Evolutionary conservation across 2,113 vertebrate species (phyloP).

Genomic region (Actinemys pallida): DNA sequence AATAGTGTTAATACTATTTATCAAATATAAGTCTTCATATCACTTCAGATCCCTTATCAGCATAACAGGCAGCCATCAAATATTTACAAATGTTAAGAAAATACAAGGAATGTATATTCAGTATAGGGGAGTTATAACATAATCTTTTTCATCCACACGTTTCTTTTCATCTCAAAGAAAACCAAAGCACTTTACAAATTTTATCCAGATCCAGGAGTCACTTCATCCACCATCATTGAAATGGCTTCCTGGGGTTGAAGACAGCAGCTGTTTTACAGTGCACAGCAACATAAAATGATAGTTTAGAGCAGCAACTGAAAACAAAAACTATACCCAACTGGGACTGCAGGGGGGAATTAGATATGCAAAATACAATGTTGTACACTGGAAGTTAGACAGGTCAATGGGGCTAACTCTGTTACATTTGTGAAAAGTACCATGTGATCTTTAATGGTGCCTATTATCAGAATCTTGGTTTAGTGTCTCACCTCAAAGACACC

Average conservation of each 20-base stretch:
- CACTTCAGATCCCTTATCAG: background rate
- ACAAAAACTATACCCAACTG: background rate
- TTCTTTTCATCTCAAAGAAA: background rate
- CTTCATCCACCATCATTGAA: background rate
- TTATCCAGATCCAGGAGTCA: background rate
- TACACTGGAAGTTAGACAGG: background rate
- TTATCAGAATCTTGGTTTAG: background rate
- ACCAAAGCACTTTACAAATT: background rate
- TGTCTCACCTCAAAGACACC: accelerated
- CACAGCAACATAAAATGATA: background rate
- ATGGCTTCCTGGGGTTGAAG: background rate
- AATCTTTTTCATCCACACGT: background rate
- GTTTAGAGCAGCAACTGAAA: background rate
- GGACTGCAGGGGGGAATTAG: background rate
- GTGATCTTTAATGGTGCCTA: background rate
- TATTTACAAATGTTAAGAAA: background rate
- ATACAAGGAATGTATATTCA: background rate
- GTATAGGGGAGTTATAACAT: background rate
- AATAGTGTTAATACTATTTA: constrained; percentile 29
- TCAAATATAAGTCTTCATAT: background rate
- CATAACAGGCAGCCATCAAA: background rate
- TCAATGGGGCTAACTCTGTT: background rate
- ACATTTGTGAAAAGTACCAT: background rate
- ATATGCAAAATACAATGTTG: background rate
- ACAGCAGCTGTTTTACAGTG: background rate